phyloP scores from a whole-genome alignment of 2,797 vertebrate species.

The Rallus crepitans region DNA sequence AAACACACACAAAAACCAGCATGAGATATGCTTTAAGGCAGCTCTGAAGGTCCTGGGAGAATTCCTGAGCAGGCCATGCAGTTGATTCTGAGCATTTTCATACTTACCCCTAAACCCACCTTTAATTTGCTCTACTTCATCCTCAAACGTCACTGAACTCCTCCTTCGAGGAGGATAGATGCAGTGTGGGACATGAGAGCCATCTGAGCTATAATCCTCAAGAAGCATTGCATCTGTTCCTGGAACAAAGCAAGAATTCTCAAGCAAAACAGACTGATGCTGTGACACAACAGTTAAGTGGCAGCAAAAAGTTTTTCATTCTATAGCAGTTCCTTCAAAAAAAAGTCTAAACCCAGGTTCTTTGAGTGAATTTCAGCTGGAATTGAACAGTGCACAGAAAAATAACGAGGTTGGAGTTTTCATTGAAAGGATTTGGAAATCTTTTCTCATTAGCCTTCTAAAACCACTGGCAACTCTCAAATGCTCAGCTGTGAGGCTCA shows the following conservation, averaged over 20 bases:
- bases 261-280: neutral
- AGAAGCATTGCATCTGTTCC: slow-evolving; percentile 97
- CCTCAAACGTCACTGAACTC: slow-evolving; percentile 97
- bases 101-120: slow-evolving; percentile 75
- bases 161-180: slow-evolving; percentile 85
- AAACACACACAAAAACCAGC: neutral
- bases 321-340: neutral
- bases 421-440: neutral
- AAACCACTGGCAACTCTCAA: neutral
- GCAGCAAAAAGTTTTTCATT: neutral
- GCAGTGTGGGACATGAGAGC: slow-evolving; percentile 76
- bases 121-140: slow-evolving; percentile 94
- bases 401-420: neutral
- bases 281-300: neutral
- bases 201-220: slow-evolving; percentile 89
- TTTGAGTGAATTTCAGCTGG: neutral
- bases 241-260: slow-evolving; percentile 46
- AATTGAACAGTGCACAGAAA: neutral
- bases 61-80: neutral
- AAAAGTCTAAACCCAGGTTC: neutral
- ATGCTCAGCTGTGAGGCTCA: neutral
- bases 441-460: neutral
- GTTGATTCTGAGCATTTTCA: neutral
- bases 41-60: neutral
- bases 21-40: neutral